Evolutionary conservation across 2,797 vertebrate species (phyloP).

Genomic region (Gila robusta): DNA sequence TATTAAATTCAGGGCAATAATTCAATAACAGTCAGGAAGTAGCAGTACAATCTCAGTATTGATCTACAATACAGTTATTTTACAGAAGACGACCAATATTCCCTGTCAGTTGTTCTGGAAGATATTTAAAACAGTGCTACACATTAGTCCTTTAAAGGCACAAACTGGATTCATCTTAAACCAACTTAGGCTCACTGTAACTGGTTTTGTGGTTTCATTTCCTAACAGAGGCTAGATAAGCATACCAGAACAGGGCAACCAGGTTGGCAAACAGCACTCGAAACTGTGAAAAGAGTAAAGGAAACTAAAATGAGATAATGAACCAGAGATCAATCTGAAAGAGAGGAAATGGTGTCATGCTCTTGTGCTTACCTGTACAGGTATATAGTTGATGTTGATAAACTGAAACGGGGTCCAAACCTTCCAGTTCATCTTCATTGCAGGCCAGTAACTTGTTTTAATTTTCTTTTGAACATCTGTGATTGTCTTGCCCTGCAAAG

Average conservation of each 20-base stretch:
- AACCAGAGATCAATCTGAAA: background rate
- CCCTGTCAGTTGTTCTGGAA: background rate
- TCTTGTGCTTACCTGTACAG: conserved; percentile 79
- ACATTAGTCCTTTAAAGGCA: conserved; percentile 38
- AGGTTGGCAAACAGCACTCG: conserved; percentile 88
- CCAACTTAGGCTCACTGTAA: background rate
- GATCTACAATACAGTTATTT: conserved; percentile 1
- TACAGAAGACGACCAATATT: background rate
- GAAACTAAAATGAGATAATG: conserved; percentile 34
- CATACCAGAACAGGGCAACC: conserved; percentile 89
- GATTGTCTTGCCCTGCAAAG: conserved; percentile 78
- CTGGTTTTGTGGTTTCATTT: conserved; percentile 73
- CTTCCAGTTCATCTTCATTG: conserved; percentile 90
- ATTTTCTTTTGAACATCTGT: conserved; percentile 78
- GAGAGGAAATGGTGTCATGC: background rate
- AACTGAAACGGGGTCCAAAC: conserved; percentile 91
- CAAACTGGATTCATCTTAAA: conserved; percentile 18
- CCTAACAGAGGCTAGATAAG: conserved; percentile 87
- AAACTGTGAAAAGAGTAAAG: conserved; percentile 76
- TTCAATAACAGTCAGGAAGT: background rate
- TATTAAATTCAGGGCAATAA: background rate
- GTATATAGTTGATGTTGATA: conserved; percentile 88
- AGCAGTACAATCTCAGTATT: background rate
- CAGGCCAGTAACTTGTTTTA: conserved; percentile 81
- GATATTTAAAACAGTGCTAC: background rate